These are phyloP conservation scores for Hyppa rectilinea DNA, from an alignment of 2,888 invertebrate genomes.

Conservation along the genomic window DNA sequence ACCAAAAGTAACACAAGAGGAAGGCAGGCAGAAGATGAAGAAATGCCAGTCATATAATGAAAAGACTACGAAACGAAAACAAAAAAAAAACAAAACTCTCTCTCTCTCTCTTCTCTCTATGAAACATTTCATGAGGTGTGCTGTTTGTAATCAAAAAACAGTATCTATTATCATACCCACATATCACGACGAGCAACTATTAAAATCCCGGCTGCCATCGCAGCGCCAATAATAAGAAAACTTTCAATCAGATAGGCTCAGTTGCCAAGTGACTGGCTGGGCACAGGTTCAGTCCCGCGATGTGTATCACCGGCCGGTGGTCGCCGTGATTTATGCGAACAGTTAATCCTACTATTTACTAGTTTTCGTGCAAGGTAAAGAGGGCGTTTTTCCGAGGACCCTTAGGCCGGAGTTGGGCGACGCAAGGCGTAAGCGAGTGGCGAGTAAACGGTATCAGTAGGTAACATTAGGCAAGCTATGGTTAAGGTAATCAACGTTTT, in stretches of 20 bases:
- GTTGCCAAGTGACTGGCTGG: conserved; percentile 32
- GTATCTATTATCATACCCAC: neutral
- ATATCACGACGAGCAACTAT: conserved; percentile 14
- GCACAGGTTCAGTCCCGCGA: conserved; percentile 69
- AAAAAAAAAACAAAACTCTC: too few species aligned
- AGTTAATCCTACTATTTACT: conserved; percentile 90
- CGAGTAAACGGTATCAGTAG: neutral
- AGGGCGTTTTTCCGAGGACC: conserved; percentile 85
- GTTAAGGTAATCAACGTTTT: neutral
- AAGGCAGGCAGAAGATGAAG: neutral
- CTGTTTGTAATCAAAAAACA: neutral
- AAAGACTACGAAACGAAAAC: too few species aligned
- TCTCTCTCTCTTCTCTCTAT: too few species aligned
- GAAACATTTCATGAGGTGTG: neutral
- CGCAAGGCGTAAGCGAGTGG: conserved; percentile 52
- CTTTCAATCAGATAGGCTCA: conserved; percentile 65
- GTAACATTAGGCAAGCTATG: neutral
- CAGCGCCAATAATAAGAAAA: conserved; percentile 65
- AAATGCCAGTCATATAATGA: neutral
- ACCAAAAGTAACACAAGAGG: neutral
- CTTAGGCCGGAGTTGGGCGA: conserved; percentile 70
- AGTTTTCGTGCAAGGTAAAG: conserved; percentile 89
- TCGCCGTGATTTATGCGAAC: conserved; percentile 83
- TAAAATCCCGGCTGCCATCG: conserved; percentile 35
- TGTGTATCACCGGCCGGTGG: conserved; percentile 66